Evolutionary conservation across 2,113 vertebrate species (phyloP), one percentile per base, ranked within the genome.

Genomic region (Corythaeola cristata): DNA sequence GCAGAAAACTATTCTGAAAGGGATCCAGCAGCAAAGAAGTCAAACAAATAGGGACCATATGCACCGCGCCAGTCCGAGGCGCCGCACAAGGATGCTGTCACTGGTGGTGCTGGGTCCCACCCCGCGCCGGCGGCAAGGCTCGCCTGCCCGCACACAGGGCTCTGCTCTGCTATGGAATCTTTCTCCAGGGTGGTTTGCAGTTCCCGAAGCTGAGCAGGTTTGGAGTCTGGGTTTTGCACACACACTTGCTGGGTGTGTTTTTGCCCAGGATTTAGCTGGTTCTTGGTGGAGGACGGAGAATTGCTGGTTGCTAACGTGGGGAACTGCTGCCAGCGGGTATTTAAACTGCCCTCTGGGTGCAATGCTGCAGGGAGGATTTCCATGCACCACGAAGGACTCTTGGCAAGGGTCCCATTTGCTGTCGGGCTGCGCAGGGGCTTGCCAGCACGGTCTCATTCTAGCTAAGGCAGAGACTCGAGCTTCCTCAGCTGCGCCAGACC

Each of bases 1-100:
- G 86, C 72, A 89, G 73, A 92, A 94, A 89, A 94, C 80, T 80
- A 67, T 90, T 75, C 89, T 87, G 92, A 89, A 83, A 92, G 52
- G 1, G 16, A 74, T 94, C 82, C 89, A 92, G 85, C n/a, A 89
- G 41, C 63, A 87, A 82, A 75, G 76, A 74, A 88, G 67, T 32
- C 67, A 79, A 71, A 87, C 45, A 84, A 92, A 87, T 83, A 64
- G 86, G 89, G 92, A 83, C 81, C 77, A 92, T 45, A 87, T 83
- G 73, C 82, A 75, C 56, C 55, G 45, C 2, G 5, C 35, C 82
- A 28, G 80, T 26, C 88, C 53, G 80, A 71, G 80, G 60, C 23
- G 15, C 72, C 5, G 3, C 56, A 56, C 67, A 26, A 41, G 69
- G 89, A 92, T 87, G 85, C 67, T 89, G 64, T 63, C 47, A 13